These are phyloP conservation scores for Steinernema scapterisci DNA, from an alignment of 2,888 invertebrate genomes.

Conservation along the genomic window DNA sequence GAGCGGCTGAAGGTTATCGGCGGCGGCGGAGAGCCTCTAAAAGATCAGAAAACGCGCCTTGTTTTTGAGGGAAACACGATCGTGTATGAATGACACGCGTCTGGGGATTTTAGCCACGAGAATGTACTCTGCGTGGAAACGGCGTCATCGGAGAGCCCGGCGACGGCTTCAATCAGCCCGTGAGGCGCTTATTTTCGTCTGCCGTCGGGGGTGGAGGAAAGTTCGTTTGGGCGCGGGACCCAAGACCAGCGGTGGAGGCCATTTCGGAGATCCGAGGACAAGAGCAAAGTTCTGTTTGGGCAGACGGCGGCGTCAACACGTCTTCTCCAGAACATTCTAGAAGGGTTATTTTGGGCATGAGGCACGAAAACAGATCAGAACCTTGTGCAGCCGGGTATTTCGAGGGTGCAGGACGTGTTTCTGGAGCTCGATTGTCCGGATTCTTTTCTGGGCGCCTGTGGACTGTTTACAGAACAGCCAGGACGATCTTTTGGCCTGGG, in stretches of 20 bases:
- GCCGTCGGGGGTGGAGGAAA: too few species aligned
- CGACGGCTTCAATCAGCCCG: not conserved
- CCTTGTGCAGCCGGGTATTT: too few species aligned
- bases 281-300: not conserved
- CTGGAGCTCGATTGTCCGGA: too few species aligned
- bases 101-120: not conserved
- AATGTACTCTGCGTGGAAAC: not conserved
- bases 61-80: not conserved
- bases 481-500: too few species aligned
- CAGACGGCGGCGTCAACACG: not conserved
- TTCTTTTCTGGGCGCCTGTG: too few species aligned
- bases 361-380: too few species aligned
- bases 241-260: not conserved
- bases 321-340: not conserved
- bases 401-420: too few species aligned
- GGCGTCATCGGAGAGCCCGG: too few species aligned
- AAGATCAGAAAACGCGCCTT: not conserved
- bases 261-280: not conserved
- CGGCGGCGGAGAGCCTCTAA: not conserved
- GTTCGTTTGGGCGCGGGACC: too few species aligned
- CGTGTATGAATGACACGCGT: not conserved
- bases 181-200: not conserved
- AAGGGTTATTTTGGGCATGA: not conserved
- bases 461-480: too few species aligned
- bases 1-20: not conserved